Conservation (phyloP, 2,888 invertebrate species). For the Caenorhabditis sp. region DNA sequence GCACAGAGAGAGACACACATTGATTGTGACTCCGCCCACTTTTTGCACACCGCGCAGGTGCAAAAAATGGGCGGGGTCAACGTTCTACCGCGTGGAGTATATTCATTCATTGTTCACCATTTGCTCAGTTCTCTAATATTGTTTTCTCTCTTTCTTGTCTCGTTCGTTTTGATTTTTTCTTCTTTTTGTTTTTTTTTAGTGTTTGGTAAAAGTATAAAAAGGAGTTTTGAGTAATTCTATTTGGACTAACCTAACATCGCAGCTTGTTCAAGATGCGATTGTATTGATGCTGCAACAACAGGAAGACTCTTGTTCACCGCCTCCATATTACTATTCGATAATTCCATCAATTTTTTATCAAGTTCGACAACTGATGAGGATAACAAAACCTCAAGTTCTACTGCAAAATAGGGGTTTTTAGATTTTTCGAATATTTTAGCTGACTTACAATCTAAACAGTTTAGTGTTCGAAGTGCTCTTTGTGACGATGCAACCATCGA, state of each 20-base stretch:
- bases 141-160: too few species aligned
- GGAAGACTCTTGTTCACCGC: conserved; percentile 35
- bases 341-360: conserved; percentile 44
- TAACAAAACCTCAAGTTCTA: conserved; percentile 45
- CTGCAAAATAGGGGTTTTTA: conserved; percentile 18
- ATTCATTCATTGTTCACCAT: too few species aligned
- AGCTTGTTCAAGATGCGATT: conserved; percentile 51
- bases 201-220: background rate
- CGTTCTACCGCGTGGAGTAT: too few species aligned
- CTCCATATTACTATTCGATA: conserved; percentile 33
- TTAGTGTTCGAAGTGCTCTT: conserved; percentile 52
- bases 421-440: too few species aligned
- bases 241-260: conserved; percentile 45
- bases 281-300: conserved; percentile 38
- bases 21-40: too few species aligned
- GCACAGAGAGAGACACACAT: too few species aligned
- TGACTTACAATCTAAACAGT: conserved; percentile 41
- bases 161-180: too few species aligned
- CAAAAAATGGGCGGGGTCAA: too few species aligned
- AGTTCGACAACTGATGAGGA: conserved; percentile 42
- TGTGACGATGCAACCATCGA: conserved; percentile 54
- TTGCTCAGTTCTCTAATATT: too few species aligned
- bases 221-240: too few species aligned
- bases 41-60: too few species aligned
- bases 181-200: background rate